Conservation (phyloP, 92 coral and sea anemone genomes). For the Actinernus sp. region DNA sequence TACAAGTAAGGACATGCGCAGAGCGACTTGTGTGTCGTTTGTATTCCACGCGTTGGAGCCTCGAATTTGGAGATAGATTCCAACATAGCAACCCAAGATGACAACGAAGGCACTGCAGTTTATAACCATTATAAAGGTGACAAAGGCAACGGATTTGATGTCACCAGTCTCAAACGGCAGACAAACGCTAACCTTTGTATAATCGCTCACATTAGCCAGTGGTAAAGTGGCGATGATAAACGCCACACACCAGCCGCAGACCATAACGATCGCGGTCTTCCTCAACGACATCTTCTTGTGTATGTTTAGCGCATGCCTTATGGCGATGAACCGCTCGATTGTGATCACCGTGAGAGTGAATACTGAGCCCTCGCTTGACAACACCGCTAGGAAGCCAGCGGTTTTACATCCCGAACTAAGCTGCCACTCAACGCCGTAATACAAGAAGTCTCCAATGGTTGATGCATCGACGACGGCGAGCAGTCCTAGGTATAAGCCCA, state of each 20-base stretch:
- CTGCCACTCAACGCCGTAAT: conserved; percentile 94
- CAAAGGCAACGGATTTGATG: conserved; percentile 75
- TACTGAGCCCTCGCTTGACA: conserved; percentile 94
- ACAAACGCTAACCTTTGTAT: conserved; percentile 92
- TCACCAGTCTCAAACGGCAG: conserved; percentile 92
- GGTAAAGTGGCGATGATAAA: conserved; percentile 82
- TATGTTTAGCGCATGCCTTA: conserved; percentile 91
- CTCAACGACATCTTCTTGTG: conserved; percentile 78
- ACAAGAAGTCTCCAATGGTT: conserved; percentile 81
- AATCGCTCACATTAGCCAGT: conserved; percentile 75
- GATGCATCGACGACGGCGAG: conserved; percentile 94
- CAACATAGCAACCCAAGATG: conserved; percentile 83
- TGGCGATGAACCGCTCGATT: conserved; percentile 94
- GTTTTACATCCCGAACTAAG: conserved; percentile 82
- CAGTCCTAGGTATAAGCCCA: conserved; percentile 96
- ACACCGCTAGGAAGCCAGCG: conserved; percentile 93
- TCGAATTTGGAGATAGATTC: conserved; percentile 87
- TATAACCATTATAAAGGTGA: conserved; percentile 66
- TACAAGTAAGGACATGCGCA: conserved; percentile 92
- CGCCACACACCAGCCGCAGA: conserved; percentile 80
- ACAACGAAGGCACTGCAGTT: conserved; percentile 87
- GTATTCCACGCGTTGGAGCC: conserved; percentile 99
- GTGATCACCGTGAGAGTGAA: conserved; percentile 91
- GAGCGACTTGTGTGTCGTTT: conserved; percentile 89
- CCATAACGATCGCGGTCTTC: conserved; percentile 85